Evolutionary conservation across 2,888 invertebrate genomes (phyloP).

Genomic region (Xanthorhoe spadicearia): DNA sequence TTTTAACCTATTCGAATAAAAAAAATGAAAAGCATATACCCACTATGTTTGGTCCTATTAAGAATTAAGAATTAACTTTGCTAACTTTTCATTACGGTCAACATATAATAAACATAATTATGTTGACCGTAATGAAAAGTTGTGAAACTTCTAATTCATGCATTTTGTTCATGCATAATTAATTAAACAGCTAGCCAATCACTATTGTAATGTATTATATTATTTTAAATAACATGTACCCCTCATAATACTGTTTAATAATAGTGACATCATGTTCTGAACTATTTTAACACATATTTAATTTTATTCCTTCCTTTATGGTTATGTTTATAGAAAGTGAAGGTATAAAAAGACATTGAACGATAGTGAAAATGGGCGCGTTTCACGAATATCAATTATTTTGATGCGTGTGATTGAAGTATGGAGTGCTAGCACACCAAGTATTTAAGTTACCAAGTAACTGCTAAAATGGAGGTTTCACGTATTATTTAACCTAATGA

Average conservation of each 20-base stretch:
- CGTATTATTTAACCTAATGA: not conserved
- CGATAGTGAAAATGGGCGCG: conserved; percentile 77
- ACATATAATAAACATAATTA: too few species aligned
- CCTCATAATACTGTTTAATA: conserved; percentile 42
- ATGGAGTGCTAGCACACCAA: not conserved
- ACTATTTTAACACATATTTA: conserved; percentile 51
- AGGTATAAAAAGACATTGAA: conserved; percentile 72
- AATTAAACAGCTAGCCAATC: conserved; percentile 1
- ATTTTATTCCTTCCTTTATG: conserved; percentile 57
- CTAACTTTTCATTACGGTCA: too few species aligned
- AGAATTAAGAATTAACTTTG: too few species aligned
- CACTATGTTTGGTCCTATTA: too few species aligned
- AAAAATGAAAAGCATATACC: too few species aligned
- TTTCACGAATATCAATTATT: conserved; percentile 65
- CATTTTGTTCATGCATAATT: conserved; percentile 7
- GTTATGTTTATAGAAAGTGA: conserved; percentile 76
- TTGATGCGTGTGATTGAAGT: conserved; percentile 44
- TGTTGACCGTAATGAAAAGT: too few species aligned
- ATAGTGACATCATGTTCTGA: conserved; percentile 52
- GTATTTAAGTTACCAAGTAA: not conserved
- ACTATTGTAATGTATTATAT: too few species aligned
- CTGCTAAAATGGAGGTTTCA: not conserved
- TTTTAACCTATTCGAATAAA: too few species aligned
- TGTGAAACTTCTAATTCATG: too few species aligned
- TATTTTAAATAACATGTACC: conserved; percentile 27